Evolutionary conservation across 2,888 invertebrate species (phyloP).

Genomic region (Phyllotreta striolata): DNA sequence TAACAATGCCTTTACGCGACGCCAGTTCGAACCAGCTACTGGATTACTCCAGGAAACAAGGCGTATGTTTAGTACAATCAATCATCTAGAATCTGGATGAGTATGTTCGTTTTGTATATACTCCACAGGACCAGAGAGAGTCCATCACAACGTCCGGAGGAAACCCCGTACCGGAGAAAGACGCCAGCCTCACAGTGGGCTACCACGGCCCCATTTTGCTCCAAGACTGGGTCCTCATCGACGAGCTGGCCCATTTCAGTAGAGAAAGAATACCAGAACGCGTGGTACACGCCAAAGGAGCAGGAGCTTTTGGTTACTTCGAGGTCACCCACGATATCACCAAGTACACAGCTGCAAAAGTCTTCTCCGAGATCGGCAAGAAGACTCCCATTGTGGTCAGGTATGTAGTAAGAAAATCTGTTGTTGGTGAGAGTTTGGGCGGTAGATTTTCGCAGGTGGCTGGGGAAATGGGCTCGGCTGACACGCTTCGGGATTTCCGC

Average conservation of each 20-base stretch:
- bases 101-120: constrained; percentile 30
- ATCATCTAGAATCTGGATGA: not conserved
- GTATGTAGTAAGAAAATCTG: too few relatives aligned
- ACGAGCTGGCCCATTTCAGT: constrained; percentile 84
- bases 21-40: constrained; percentile 54
- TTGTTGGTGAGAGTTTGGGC: too few relatives aligned
- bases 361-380: constrained; percentile 81
- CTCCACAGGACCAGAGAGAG: constrained; percentile 65
- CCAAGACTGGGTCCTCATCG: constrained; percentile 82
- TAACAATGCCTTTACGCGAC: constrained; percentile 42
- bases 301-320: constrained; percentile 85
- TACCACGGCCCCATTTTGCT: constrained; percentile 84
- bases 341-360: constrained; percentile 78
- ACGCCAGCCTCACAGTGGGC: constrained; percentile 82
- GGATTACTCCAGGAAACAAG: constrained; percentile 52
- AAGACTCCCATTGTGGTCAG: constrained; percentile 78
- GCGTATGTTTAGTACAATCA: constrained; percentile 47
- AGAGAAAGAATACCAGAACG: constrained; percentile 95
- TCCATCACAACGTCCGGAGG: constrained; percentile 83
- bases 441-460: constrained; percentile 79
- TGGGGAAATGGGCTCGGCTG: constrained; percentile 90
- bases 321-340: constrained; percentile 88
- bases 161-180: constrained; percentile 80
- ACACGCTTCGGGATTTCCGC: constrained; percentile 88
- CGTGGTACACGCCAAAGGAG: constrained; percentile 96